Conservation (phyloP, 2,113 vertebrate genomes). For the Hippocampus guttulatus region DNA sequence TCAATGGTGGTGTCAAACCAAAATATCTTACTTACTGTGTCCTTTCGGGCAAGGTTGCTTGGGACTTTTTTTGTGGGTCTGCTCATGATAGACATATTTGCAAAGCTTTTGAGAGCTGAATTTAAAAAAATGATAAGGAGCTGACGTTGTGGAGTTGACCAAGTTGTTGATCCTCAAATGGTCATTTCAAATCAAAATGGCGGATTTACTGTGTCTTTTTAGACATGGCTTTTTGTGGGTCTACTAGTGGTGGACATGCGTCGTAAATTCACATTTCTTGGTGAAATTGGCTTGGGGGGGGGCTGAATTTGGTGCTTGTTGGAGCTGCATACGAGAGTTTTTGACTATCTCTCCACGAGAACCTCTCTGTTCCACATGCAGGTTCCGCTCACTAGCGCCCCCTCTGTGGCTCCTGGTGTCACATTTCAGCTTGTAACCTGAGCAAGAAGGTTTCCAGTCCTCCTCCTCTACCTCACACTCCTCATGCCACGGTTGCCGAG, state of each 20-base stretch:
- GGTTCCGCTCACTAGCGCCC: not conserved
- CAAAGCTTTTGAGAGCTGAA: no score
- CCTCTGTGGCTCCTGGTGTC: slow-evolving; percentile 26
- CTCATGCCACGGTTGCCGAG: not conserved
- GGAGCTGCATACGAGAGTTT: slow-evolving; percentile 9
- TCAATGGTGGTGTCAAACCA: not conserved
- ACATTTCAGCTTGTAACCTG: slow-evolving; percentile 34
- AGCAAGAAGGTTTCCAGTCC: slow-evolving; percentile 36
- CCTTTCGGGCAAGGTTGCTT: not conserved
- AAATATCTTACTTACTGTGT: not conserved
- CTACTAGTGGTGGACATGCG: not conserved
- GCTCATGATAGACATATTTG: no score
- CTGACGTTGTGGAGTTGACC: no score
- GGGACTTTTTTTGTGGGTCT: no score
- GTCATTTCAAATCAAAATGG: no score
- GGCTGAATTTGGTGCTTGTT: not conserved
- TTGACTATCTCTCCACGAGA: not conserved
- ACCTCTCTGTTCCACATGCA: not conserved
- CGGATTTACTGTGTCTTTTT: no score
- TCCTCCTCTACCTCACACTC: not conserved
- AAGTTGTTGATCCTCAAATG: no score
- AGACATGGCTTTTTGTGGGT: not conserved
- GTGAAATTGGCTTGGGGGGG: not conserved
- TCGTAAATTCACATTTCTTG: no score
- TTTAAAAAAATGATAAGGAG: no score